phyloP scores from a whole-genome alignment of 2,888 invertebrate species.

The Acronicta psi region DNA sequence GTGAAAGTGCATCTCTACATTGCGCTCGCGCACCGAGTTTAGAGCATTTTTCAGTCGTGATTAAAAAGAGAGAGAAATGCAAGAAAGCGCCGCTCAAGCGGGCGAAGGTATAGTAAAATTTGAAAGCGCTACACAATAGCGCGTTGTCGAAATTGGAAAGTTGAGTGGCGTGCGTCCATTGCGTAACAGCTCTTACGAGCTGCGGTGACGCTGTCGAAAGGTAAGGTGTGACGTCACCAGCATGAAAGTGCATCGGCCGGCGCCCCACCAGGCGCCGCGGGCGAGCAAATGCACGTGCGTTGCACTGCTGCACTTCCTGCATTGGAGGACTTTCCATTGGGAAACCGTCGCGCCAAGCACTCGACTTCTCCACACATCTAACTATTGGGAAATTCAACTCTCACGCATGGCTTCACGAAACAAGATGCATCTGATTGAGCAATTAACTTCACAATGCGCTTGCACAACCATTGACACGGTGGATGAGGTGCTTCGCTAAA shows the following conservation, averaged over 20 bases:
- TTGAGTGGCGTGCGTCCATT: conserved; percentile 85
- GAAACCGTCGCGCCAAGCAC: conserved; percentile 75
- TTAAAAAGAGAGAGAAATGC: conserved; percentile 83
- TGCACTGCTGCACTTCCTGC: conserved; percentile 81
- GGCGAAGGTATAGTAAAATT: conserved; percentile 85
- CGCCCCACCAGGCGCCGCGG: conserved; percentile 70
- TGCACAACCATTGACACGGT: conserved; percentile 75
- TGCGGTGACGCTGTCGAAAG: conserved; percentile 86
- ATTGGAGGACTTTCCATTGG: conserved; percentile 87
- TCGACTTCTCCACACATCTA: conserved; percentile 71
- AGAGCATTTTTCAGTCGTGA: conserved; percentile 85
- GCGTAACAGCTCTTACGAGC: conserved; percentile 86
- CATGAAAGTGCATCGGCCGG: conserved; percentile 88
- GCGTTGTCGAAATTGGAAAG: conserved; percentile 89
- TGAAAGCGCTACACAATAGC: conserved; percentile 89
- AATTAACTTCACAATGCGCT: conserved; percentile 77
- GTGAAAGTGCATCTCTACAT: conserved; percentile 84
- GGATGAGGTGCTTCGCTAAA: conserved; percentile 55
- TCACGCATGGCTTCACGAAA: conserved; percentile 76
- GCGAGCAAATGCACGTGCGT: conserved; percentile 67
- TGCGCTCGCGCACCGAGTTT: conserved; percentile 79
- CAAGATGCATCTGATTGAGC: conserved; percentile 86
- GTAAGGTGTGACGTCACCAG: conserved; percentile 84
- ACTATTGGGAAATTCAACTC: conserved; percentile 83
- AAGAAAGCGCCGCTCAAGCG: conserved; percentile 83